These are phyloP conservation scores for Drosophila rubida DNA, from an alignment of 2,888 invertebrate species.

Conservation along the genomic window DNA sequence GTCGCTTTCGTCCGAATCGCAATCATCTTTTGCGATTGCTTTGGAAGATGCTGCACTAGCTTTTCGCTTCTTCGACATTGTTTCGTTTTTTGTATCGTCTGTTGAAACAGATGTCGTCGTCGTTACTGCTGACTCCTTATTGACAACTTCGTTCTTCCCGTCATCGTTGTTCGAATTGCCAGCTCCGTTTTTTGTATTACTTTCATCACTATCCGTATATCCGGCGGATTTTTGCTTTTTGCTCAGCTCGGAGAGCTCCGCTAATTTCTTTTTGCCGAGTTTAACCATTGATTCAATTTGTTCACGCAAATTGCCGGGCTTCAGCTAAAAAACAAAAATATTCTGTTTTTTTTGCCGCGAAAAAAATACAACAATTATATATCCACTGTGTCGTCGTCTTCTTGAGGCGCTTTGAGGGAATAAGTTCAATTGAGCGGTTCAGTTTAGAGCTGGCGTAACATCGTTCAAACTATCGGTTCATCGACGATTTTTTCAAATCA, in stretches of 20 bases:
- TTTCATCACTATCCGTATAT: constrained; percentile 70
- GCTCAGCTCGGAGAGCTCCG: constrained; percentile 69
- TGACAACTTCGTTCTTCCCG: neutral
- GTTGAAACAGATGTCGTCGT: neutral
- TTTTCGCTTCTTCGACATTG: constrained; percentile 35
- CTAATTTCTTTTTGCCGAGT: constrained; percentile 80
- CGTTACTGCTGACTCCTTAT: constrained; percentile 20
- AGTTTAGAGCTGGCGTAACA: neutral
- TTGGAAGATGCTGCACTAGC: neutral
- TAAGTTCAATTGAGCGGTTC: constrained; percentile 4
- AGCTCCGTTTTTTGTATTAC: constrained; percentile 64
- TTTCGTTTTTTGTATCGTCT: constrained; percentile 40
- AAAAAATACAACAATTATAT: constrained; percentile 34
- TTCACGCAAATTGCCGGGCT: neutral
- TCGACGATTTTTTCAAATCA: too few species aligned
- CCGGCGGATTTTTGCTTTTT: constrained; percentile 75
- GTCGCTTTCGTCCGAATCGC: constrained; percentile 73
- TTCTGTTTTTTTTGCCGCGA: constrained; percentile 48
- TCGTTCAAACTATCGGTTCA: neutral
- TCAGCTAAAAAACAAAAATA: neutral
- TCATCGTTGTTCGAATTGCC: constrained; percentile 43
- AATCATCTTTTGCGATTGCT: neutral
- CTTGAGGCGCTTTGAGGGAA: neutral
- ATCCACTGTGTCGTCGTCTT: constrained; percentile 16
- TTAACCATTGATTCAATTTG: constrained; percentile 71